A percentile compares a stretch with the other conserved stretches of the same genome.
Evolutionary conservation across 2,888 invertebrate genomes (phyloP).

Genomic region (Anaspis maculata): DNA sequence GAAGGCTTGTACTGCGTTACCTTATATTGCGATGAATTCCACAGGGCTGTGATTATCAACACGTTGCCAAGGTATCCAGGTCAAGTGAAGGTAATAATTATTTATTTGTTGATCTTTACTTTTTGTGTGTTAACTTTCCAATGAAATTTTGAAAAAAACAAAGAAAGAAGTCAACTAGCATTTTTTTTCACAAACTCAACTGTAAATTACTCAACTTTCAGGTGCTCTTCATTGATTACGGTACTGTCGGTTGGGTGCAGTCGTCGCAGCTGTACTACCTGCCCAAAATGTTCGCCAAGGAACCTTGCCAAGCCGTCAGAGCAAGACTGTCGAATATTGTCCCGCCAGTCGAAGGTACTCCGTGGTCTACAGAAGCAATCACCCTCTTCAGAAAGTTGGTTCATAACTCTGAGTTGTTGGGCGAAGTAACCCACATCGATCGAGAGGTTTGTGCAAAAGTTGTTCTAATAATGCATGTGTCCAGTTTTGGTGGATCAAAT

Average conservation of each 20-base stretch:
- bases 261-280: conserved; percentile 33
- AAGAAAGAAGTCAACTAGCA: too few relatives aligned
- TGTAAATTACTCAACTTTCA: conserved; percentile 21
- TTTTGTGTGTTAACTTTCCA: too few relatives aligned
- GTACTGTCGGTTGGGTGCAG: conserved; percentile 44
- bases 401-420: conserved; percentile 37
- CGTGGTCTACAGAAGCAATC: conserved; percentile 42
- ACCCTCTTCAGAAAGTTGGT: conserved; percentile 40
- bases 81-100: conserved; percentile 46
- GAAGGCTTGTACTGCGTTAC: conserved; percentile 45
- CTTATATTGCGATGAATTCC: conserved; percentile 45
- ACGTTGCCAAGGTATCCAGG: conserved; percentile 37
- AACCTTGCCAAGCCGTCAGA: conserved; percentile 47
- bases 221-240: conserved; percentile 53
- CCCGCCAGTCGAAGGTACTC: conserved; percentile 39
- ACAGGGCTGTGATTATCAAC: conserved; percentile 45
- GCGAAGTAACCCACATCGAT: conserved; percentile 34
- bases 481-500: too few relatives aligned
- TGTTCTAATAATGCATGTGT: too few relatives aligned
- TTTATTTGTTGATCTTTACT: too few relatives aligned
- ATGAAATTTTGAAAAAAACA: too few relatives aligned
- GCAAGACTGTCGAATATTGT: conserved; percentile 45
- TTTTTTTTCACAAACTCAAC: neutral
- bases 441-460: conserved; percentile 6
- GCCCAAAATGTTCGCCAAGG: conserved; percentile 37